Evolutionary conservation across 23 tunicate genomes (phyloP).

Genomic region (Botrylloides violaceus): DNA sequence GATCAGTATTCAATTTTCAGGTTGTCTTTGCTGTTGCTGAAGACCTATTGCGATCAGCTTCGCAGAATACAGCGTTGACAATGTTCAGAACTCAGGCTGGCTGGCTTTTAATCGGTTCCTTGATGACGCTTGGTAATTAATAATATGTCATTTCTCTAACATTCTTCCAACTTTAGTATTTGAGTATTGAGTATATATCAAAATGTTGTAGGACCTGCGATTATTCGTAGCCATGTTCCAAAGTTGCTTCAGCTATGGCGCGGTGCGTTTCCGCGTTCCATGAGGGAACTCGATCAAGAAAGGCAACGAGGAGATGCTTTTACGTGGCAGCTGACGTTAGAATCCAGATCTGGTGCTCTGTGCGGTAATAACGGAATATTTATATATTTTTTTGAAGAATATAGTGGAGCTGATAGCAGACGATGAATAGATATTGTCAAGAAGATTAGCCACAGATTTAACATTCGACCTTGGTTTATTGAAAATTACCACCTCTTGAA

Average conservation of each 20-base stretch:
- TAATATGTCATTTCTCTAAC: background rate
- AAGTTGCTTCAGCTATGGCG: constrained; percentile 72
- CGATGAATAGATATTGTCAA: too few species aligned
- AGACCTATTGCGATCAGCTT: constrained; percentile 50
- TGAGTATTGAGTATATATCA: background rate
- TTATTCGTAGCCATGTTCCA: constrained; percentile 49
- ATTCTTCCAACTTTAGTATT: background rate
- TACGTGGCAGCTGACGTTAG: constrained; percentile 92
- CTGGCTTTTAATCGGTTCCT: constrained; percentile 77
- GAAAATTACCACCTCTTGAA: too few species aligned
- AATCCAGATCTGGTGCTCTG: constrained; percentile 92
- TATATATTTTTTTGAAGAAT: too few species aligned
- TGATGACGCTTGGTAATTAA: constrained; percentile 82
- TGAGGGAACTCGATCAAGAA: constrained; percentile 81
- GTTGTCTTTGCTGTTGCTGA: constrained; percentile 68
- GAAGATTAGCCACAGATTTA: too few species aligned
- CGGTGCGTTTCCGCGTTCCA: constrained; percentile 67
- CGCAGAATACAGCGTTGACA: constrained; percentile 45
- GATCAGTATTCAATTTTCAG: too few species aligned
- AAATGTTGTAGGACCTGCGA: constrained; percentile 65
- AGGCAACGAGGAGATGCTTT: constrained; percentile 79
- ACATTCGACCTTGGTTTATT: too few species aligned
- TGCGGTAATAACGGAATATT: too few species aligned
- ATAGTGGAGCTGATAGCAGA: too few species aligned
- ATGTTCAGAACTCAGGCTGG: constrained; percentile 66